Percentiles rank a stretch among this genome's conserved stretches.
Evolutionary conservation across 1,140 invertebrate species (phyloP).

Genomic region (Drosophila sulfurigaster): DNA sequence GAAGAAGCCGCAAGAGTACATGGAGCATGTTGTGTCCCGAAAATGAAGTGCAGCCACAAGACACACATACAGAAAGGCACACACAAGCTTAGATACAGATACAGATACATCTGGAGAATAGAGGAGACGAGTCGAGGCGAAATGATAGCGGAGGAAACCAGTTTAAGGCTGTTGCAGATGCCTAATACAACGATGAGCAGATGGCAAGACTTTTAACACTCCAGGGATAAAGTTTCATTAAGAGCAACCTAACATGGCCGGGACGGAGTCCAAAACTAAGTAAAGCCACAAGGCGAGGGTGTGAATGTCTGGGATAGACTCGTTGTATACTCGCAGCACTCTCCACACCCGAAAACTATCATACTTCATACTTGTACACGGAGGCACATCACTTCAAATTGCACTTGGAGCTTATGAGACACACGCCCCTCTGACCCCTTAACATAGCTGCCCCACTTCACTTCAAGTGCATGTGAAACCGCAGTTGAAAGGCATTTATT

Average conservation of each 20-base stretch:
- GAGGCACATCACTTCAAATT: slow-evolving; percentile 60
- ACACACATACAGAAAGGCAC: slow-evolving; percentile 19
- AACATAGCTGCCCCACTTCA: slow-evolving; percentile 47
- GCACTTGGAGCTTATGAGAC: slow-evolving; percentile 54
- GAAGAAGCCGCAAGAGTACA: slow-evolving; percentile 28
- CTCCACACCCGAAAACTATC: slow-evolving; percentile 64
- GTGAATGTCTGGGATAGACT: slow-evolving; percentile 5
- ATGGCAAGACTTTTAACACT: slow-evolving; percentile 79
- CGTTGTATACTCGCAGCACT: neutral
- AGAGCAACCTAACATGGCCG: slow-evolving; percentile 62
- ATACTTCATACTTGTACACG: slow-evolving; percentile 60
- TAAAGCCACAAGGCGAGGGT: slow-evolving; percentile 52
- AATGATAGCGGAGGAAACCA: slow-evolving; percentile 1
- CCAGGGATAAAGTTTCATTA: slow-evolving; percentile 82
- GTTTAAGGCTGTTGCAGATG: slow-evolving; percentile 30
- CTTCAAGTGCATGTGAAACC: slow-evolving; percentile 83
- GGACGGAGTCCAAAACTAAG: slow-evolving; percentile 56
- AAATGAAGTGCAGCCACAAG: slow-evolving; percentile 58
- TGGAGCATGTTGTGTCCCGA: slow-evolving; percentile 38
- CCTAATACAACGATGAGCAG: slow-evolving; percentile 51
- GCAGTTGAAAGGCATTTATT: slow-evolving; percentile 84
- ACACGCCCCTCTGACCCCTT: slow-evolving; percentile 11
- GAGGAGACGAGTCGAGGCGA: neutral
- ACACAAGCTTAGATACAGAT: slow-evolving; percentile 19
- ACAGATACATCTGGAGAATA: slow-evolving; percentile 25